phyloP scores from a whole-genome alignment of 2,888 invertebrate species.

The Campaea margaritaria region DNA sequence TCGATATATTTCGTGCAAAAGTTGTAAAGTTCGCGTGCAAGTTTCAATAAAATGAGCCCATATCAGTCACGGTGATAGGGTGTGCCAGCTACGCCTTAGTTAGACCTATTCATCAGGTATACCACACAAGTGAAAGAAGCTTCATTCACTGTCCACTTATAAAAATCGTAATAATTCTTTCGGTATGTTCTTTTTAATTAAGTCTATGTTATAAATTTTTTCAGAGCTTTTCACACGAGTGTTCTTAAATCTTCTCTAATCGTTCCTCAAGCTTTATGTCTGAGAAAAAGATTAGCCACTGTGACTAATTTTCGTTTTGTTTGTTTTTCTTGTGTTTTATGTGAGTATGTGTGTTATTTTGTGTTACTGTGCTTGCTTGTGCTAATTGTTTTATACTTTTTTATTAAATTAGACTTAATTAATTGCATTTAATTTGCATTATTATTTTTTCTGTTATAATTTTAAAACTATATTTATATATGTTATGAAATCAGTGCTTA shows the following conservation, averaged over 20 bases:
- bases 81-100: conserved; percentile 40
- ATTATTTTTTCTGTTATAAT: neutral
- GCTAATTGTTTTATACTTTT: conserved; percentile 10
- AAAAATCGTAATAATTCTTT: too few relatives aligned
- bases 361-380: conserved; percentile 27
- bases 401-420: conserved; percentile 1
- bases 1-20: conserved; percentile 32
- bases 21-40: conserved; percentile 44
- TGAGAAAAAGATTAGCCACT: neutral
- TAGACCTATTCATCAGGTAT: too few relatives aligned
- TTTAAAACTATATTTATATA: neutral
- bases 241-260: neutral
- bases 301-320: conserved; percentile 18
- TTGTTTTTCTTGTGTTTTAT: conserved; percentile 28
- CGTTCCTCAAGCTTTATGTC: neutral
- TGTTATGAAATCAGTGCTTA: too few relatives aligned
- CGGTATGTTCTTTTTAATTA: too few relatives aligned
- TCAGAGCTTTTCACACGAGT: neutral
- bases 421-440: neutral
- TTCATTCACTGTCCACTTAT: too few relatives aligned
- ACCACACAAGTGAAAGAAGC: too few relatives aligned
- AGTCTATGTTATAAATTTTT: neutral
- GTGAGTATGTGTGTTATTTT: conserved; percentile 36
- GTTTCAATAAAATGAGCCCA: conserved; percentile 35
- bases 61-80: conserved; percentile 30